A percentile compares a stretch with the other conserved stretches of the same genome.
These are phyloP conservation scores for Pristionchus japonicus DNA, from an alignment of 2,888 invertebrate species.

Conservation along the genomic window DNA sequence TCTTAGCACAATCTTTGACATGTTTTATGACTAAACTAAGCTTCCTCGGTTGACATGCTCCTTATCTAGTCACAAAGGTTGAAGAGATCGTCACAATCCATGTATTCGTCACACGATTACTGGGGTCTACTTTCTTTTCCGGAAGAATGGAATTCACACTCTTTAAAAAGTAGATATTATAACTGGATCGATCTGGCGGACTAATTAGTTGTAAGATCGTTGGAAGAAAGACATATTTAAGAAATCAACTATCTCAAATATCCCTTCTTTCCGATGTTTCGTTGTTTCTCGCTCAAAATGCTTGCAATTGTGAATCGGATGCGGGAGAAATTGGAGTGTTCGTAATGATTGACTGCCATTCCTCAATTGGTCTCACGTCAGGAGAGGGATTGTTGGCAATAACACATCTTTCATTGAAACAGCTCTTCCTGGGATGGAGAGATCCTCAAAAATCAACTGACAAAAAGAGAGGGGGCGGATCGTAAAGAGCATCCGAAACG, in stretches of 20 bases:
- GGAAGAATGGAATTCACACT: background rate
- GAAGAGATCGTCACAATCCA: background rate
- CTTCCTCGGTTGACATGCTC: no score
- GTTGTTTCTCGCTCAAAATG: no score
- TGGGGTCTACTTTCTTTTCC: background rate
- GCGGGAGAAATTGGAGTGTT: background rate
- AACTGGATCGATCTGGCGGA: no score
- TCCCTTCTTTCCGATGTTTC: no score
- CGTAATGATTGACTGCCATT: background rate
- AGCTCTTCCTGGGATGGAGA: background rate
- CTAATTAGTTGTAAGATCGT: no score
- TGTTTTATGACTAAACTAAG: no score
- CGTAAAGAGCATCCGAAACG: background rate
- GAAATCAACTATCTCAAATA: no score
- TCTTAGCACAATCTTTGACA: no score
- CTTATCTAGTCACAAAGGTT: background rate
- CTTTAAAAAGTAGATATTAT: no score
- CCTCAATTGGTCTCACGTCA: background rate
- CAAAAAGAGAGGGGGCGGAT: background rate
- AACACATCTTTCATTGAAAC: background rate
- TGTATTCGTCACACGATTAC: background rate
- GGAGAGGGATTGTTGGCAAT: background rate
- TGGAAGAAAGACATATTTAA: no score
- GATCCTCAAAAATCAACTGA: background rate
- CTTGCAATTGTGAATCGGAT: no score